Evolutionary conservation across 2,113 vertebrate genomes (phyloP), one percentile per base, ranked within the genome.

Genomic region (Chitala chitala): DNA sequence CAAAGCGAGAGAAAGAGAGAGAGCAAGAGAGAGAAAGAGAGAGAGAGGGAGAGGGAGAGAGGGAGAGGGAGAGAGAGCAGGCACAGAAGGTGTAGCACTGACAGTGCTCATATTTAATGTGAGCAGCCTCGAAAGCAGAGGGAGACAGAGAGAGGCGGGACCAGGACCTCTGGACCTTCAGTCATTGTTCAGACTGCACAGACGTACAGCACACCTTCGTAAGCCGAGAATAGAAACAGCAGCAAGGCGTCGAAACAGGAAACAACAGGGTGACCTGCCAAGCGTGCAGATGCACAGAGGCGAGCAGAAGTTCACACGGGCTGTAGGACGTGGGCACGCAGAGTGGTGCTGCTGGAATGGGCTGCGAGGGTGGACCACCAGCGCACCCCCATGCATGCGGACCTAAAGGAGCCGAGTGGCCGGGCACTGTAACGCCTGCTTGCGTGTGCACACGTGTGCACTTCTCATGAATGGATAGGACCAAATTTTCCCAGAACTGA

Each of bases 11-110:
- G 68, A 26, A 46, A 22, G 13, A 17, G 64, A 22, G 64, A 66
- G 64, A n/a, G n/a, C n/a, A 50, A 48, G 46, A 69, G 24, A 69
- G 68, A 48, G 46, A 51, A 31, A 50, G 51, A 46, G 46, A 69
- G 66, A 50, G 22, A 15, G 26, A 24, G 42, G 51, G 44, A 17
- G 31, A 51, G 17, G 44, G 15, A 33, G 68, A 69, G 68, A 26
- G 26, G 33, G 13, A 17, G 64, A 22, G 64, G n/a, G 20, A n/a
- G 53, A 55, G 20, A 48, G 46, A 48, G 8, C 48, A 51, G 48
- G 48, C 2, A 20, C 2, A 8, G 7, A 51, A 51, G 15, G 9
- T 31, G 66, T 50, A 42, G 46, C 44, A 69, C 13, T 17, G 10
- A 29, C 26, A 51, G 5, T n/a, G 26, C 68, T 69, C 20, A 31